These are phyloP conservation scores for Oscheius sp. DNA, from an alignment of 2,888 invertebrate genomes.

Conservation along the genomic window DNA sequence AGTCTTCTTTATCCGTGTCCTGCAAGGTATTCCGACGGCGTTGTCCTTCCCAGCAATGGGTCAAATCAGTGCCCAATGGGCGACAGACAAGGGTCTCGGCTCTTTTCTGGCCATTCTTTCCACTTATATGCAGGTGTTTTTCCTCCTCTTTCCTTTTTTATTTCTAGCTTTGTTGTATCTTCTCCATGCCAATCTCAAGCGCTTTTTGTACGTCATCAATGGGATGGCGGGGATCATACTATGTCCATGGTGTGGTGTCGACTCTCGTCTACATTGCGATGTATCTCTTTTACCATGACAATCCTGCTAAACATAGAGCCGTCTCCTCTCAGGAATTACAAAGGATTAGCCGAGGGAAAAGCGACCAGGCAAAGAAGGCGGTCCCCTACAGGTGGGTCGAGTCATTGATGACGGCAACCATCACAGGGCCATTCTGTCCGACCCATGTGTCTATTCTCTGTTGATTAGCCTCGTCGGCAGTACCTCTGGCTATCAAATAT, in stretches of 20 bases:
- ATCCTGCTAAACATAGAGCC: constrained; percentile 4
- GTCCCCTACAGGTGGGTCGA: constrained; percentile 18
- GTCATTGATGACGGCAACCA: not conserved
- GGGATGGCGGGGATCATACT: constrained; percentile 21
- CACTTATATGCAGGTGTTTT: constrained; percentile 4
- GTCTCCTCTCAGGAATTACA: constrained; percentile 9
- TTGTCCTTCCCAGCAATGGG: constrained; percentile 50
- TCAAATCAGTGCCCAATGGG: constrained; percentile 23
- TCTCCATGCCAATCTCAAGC: constrained; percentile 22
- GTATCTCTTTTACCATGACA: constrained; percentile 22
- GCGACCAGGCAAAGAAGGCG: not conserved
- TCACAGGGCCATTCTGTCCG: constrained; percentile 13
- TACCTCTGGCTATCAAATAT: constrained; percentile 8
- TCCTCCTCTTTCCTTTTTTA: too few species aligned
- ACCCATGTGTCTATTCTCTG: constrained; percentile 10
- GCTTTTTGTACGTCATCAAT: constrained; percentile 6
- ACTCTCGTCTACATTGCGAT: not conserved
- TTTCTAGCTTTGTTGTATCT: constrained; percentile 4
- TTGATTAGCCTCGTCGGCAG: constrained; percentile 7
- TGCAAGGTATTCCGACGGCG: constrained; percentile 44
- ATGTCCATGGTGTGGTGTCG: constrained; percentile 18
- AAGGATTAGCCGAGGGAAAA: constrained; percentile 18
- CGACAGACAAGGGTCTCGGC: constrained; percentile 20
- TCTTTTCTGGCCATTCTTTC: constrained; percentile 7
- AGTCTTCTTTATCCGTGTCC: constrained; percentile 35